Conservation (phyloP, 2,113 vertebrate species). For the Chloebia gouldiae region DNA sequence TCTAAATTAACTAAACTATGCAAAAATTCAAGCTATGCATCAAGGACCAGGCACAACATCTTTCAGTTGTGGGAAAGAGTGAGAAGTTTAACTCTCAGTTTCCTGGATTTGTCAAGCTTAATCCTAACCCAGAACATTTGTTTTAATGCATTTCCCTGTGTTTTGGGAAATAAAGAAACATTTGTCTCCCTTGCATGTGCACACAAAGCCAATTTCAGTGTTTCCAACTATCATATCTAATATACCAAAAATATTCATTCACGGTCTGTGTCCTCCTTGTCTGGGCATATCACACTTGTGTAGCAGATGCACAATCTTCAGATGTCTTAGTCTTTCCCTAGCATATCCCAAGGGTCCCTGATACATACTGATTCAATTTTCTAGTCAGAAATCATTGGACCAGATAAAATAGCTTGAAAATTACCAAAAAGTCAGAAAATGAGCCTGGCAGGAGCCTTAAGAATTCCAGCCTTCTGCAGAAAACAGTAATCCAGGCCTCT, state of each 20-base stretch:
- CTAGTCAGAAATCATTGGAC: neutral
- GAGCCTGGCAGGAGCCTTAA: neutral
- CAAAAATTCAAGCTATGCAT: slow-evolving; percentile 60
- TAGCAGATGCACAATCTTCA: neutral
- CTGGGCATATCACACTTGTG: neutral
- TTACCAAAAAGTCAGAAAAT: neutral
- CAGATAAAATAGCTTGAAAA: neutral
- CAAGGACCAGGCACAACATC: slow-evolving; percentile 26
- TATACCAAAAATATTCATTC: neutral
- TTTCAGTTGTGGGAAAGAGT: slow-evolving; percentile 44
- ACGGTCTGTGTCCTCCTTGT: neutral
- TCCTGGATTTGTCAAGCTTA: slow-evolving; percentile 37
- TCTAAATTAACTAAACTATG: slow-evolving; percentile 50
- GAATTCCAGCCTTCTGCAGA: neutral
- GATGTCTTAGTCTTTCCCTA: neutral
- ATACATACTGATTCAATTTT: neutral
- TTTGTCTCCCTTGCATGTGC: neutral
- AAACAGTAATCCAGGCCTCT: neutral
- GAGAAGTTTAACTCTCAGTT: slow-evolving; percentile 51
- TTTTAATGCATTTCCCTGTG: neutral
- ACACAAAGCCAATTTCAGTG: neutral
- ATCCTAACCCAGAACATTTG: slow-evolving; percentile 1
- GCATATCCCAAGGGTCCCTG: neutral
- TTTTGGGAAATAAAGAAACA: neutral
- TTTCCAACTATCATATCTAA: neutral